phyloP scores from a whole-genome alignment of 2,113 vertebrate species.

The Propithecus coquereli region DNA sequence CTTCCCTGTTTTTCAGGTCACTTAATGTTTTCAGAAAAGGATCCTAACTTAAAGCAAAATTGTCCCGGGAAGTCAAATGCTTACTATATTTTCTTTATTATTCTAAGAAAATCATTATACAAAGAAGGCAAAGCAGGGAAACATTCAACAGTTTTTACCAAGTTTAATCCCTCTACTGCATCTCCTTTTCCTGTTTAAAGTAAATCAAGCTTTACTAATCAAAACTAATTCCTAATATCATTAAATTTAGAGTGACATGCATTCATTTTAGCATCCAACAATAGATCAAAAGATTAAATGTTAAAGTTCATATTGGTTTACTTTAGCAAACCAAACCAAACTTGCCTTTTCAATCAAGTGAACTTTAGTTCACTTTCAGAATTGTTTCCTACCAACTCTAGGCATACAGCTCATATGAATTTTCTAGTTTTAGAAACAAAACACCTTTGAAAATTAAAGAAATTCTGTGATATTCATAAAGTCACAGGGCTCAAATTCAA shows the following conservation, averaged over 20 bases:
- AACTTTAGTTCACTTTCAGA: neutral
- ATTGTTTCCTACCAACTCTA: neutral
- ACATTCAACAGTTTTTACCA: neutral
- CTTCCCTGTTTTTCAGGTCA: neutral
- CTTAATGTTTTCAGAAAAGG: neutral
- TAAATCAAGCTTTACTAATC: neutral
- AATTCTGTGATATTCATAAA: neutral
- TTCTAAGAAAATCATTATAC: neutral
- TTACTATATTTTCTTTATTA: neutral
- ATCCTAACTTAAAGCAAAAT: neutral
- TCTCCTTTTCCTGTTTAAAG: neutral
- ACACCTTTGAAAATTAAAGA: neutral
- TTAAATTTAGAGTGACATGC: neutral
- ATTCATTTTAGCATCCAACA: neutral
- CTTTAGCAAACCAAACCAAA: too few species aligned
- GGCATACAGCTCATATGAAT: neutral
- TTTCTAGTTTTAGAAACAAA: neutral
- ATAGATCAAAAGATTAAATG: neutral
- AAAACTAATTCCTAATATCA: neutral
- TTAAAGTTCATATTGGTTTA: neutral
- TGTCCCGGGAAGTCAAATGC: neutral
- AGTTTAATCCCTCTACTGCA: neutral
- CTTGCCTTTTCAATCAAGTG: neutral
- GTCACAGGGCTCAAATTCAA: neutral
- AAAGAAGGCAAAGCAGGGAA: neutral